Evolutionary conservation across 1,140 invertebrate genomes (phyloP), one percentile per base, ranked within the genome.

Genomic region (Papilio polytes): DNA sequence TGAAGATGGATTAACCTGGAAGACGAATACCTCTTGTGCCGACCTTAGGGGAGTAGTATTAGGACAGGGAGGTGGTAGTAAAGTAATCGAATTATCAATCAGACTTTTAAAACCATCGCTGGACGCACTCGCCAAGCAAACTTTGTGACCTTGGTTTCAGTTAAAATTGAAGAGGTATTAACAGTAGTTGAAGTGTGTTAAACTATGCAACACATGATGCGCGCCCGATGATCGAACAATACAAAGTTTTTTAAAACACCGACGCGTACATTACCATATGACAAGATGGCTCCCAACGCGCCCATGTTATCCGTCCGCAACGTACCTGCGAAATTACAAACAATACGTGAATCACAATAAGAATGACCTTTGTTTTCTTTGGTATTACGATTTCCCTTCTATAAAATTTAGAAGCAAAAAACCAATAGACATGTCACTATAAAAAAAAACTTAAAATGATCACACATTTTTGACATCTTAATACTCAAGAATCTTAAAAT

Each of bases 301-400:
- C 84, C 59, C 77, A 81, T 80, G 84, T 78, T 82, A 81, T 84
- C 82, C 82, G 82, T 85, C 83, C 81, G 59, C 77, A 86, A 89
- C 86, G 80, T 91, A 91, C 86, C 86, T 92, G 89, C 70, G 86
- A 87, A 87, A 87, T 83, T 82, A 84, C 89, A 87, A 90, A 80
- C 73, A 86, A 82, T 81, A 83, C 77, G 59, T 89, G 85, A 88
- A 83, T 90, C 85, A 88, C 46, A 81, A 78, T 78, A 78, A 66
- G 56, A 78, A 66, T 78, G 77, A 78, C 77, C 77, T 78, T 78
- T 78, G 77, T 66, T 78, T 78, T 66, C 53, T 78, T 78, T 78
- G 77, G 18, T n/a, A 22, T 1, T 56, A 26, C 51, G 74, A 56
- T 51, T 77, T 56, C 46, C 26, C 74, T 53, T 77, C 18, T 56